phyloP scores from a whole-genome alignment of 1,140 invertebrate species.

The Philotrypesis tridentata region DNA sequence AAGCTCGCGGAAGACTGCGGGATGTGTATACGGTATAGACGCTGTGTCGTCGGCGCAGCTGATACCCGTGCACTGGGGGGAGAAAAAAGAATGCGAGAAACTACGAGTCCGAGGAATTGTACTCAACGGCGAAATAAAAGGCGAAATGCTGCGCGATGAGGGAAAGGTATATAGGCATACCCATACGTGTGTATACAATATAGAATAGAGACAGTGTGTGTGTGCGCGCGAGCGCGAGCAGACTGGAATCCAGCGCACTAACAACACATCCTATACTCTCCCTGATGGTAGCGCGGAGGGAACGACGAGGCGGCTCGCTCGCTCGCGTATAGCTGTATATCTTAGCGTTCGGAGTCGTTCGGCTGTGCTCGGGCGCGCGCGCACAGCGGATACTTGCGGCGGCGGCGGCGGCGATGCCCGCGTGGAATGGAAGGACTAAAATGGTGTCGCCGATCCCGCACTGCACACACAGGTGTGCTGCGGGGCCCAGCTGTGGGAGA shows the following conservation, averaged over 20 bases:
- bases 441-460: slow-evolving; percentile 26
- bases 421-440: slow-evolving; percentile 26
- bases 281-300: too few species aligned
- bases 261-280: slow-evolving; percentile 18
- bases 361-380: slow-evolving; percentile 1
- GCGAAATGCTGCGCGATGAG: not conserved
- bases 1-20: too few species aligned
- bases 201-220: not conserved
- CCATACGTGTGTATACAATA: too few species aligned
- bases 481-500: not conserved
- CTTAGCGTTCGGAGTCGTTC: slow-evolving; percentile 11
- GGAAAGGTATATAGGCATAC: too few species aligned
- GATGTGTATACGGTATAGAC: too few species aligned
- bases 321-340: not conserved
- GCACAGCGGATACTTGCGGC: slow-evolving; percentile 16
- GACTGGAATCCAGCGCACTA: not conserved
- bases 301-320: too few species aligned
- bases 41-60: too few species aligned
- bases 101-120: too few species aligned
- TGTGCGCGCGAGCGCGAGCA: not conserved
- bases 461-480: not conserved
- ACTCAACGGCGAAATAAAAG: not conserved
- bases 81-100: not conserved
- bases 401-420: too few species aligned
- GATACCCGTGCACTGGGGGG: not conserved